These are phyloP conservation scores for Engystomops pustulosus DNA, from an alignment of 2,113 vertebrate genomes.

Conservation along the genomic window DNA sequence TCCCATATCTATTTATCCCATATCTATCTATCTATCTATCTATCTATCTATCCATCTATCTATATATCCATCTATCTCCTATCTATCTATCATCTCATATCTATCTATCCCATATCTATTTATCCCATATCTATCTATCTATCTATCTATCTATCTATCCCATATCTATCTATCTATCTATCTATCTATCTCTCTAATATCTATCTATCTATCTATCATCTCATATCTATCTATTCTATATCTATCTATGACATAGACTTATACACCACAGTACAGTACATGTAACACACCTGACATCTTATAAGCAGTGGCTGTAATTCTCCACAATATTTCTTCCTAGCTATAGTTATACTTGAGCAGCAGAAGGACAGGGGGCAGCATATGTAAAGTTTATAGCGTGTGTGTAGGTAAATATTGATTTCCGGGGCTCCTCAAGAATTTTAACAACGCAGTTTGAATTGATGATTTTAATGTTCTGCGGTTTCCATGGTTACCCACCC, in stretches of 20 bases:
- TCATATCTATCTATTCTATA: no score
- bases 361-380: background rate
- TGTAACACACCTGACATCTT: background rate
- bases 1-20: no score
- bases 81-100: no score
- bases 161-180: no score
- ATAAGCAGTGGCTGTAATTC: background rate
- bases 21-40: no score
- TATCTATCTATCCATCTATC: no score
- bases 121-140: no score
- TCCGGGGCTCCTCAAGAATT: background rate
- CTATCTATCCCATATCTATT: no score
- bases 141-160: no score
- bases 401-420: background rate
- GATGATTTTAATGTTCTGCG: constrained; percentile 7
- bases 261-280: background rate
- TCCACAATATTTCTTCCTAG: background rate
- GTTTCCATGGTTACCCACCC: constrained; percentile 49
- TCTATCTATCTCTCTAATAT: background rate
- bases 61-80: no score
- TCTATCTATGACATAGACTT: background rate
- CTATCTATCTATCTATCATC: no score
- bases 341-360: background rate
- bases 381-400: background rate
- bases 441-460: constrained; percentile 13